Base-by-base conservation (phyloP, 2,888 invertebrate genomes). In the Nephrotoma appendiculata region DNA sequence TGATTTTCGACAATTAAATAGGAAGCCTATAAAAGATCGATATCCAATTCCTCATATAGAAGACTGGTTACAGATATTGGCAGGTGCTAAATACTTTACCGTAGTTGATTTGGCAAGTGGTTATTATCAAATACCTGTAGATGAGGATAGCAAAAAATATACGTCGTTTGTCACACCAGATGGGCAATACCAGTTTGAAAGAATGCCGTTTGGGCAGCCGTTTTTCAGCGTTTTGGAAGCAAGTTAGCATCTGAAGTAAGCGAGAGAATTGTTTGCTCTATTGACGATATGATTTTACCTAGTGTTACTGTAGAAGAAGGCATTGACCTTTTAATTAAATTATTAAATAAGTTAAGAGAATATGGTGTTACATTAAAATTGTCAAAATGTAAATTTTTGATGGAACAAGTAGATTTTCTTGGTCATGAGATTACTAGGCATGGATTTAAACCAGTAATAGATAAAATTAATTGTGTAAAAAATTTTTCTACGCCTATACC, bases 161-260 rank as follows among this genome's bases (percentile, higher is more conserved):
- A 91, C 91, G 0, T 90, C 90, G 0, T 91, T 91, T 86, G 89
- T 90, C 0, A 92, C 90, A 0, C 90, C 90, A 0, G 89, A 90
- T 52, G 91, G 91, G 0, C 89, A 90, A 12, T 91, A 88, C 84
- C 90, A 91, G 87, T 91, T 89, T 86, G 89, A 90, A 15, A 87
- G 89, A 0, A 90, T 91, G 90, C 90, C 90, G 0, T 92, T 91
- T 86, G 91, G 91, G 2, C 88, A 5, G 88, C 89, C 0, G 89
- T 89, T 0, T 92, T 91, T 87, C 90, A 91, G 86, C 87, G 89
- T 44, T 88, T 90, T 86, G 90, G 91, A 86, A 89, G 90, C 83
- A 87, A 88, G 41, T 88, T 89, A 2, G 86, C 90, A 2, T 86
- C 86, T 9, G 87, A 87, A 41, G 87, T 88, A 41, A 87, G 87